Conservation (phyloP, 2,797 vertebrate species). For the Mus spretus region DNA sequence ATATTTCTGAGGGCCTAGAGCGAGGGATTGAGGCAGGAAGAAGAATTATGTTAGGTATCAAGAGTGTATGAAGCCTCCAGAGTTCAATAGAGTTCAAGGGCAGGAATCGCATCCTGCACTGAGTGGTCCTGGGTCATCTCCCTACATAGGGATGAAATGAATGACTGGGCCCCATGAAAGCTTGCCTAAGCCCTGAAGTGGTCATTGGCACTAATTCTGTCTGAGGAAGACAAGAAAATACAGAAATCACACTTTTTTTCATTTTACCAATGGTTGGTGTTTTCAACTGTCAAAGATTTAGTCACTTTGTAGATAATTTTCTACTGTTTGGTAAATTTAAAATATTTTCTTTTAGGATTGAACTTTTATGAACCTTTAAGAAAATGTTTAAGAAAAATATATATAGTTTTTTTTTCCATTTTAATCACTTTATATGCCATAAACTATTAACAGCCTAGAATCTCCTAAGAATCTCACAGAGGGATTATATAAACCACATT, state of each 20-base stretch:
- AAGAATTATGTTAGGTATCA: neutral
- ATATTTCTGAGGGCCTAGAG: neutral
- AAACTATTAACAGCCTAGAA: neutral
- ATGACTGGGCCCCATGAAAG: neutral
- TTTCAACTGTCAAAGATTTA: neutral
- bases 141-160: neutral
- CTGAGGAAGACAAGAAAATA: neutral
- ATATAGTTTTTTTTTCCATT: neutral
- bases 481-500: neutral
- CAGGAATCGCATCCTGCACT: neutral
- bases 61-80: neutral
- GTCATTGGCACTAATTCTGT: neutral
- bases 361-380: neutral
- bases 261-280: conserved; percentile 10
- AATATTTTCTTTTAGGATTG: conserved; percentile 23
- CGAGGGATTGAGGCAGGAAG: neutral
- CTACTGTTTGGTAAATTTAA: conserved; percentile 33
- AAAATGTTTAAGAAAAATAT: neutral
- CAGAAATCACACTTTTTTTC: neutral
- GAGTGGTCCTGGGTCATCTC: neutral
- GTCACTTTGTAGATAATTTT: conserved; percentile 19
- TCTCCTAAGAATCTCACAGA: neutral
- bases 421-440: neutral
- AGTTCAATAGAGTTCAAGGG: neutral
- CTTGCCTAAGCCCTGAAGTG: neutral